A percentile compares a stretch with the other conserved stretches of the same genome.
Evolutionary conservation across 1,140 invertebrate genomes (phyloP).

Genomic region (Lysiphlebus fabarum): DNA sequence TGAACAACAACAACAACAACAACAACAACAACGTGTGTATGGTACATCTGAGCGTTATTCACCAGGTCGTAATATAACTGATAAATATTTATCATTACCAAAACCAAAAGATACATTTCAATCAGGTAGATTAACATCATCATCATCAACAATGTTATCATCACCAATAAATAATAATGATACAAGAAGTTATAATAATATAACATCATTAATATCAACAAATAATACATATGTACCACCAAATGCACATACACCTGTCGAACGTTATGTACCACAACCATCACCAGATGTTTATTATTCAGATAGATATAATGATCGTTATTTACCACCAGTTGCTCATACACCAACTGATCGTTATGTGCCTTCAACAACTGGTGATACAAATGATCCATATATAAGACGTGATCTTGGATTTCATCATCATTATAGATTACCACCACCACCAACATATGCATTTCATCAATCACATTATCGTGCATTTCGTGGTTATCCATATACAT

Average conservation of each 20-base stretch:
- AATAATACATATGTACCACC: constrained; percentile 60
- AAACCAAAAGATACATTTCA: constrained; percentile 50
- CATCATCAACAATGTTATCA: constrained; percentile 36
- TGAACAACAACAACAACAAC: not conserved
- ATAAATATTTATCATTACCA: constrained; percentile 55
- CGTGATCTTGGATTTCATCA: constrained; percentile 61
- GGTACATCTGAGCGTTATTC: constrained; percentile 39
- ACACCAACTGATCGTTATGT: constrained; percentile 54
- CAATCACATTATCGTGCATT: constrained; percentile 46
- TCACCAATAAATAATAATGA: constrained; percentile 9
- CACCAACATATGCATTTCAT: constrained; percentile 50
- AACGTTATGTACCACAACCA: constrained; percentile 63
- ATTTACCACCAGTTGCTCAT: constrained; percentile 55
- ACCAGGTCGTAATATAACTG: constrained; percentile 38
- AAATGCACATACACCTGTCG: constrained; percentile 66
- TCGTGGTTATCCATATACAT: constrained; percentile 47
- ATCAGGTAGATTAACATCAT: constrained; percentile 48
- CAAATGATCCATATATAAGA: constrained; percentile 60
- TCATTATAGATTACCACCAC: constrained; percentile 59
- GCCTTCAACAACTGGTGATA: constrained; percentile 40
- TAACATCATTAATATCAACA: constrained; percentile 15
- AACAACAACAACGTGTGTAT: constrained; percentile 25
- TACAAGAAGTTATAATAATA: constrained; percentile 10
- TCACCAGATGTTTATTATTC: constrained; percentile 56
- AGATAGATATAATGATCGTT: constrained; percentile 54